These are phyloP conservation scores for Apoda limacodes DNA, from an alignment of 2,888 invertebrate genomes.

Conservation along the genomic window DNA sequence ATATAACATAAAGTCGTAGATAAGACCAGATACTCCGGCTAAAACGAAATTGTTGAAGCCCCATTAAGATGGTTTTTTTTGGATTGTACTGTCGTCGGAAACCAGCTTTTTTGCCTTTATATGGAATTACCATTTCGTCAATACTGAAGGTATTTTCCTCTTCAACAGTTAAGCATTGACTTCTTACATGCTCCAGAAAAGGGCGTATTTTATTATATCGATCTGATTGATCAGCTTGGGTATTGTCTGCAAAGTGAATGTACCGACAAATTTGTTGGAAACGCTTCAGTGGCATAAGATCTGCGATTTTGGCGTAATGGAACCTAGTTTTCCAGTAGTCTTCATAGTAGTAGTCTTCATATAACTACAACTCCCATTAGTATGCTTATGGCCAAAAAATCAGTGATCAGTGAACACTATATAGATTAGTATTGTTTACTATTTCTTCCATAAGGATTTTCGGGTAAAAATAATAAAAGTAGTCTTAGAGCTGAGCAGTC, in stretches of 20 bases:
- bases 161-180: conserved; percentile 11
- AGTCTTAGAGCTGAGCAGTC: conserved; percentile 7
- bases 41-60: conserved; percentile 12
- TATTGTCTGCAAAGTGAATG: conserved; percentile 12
- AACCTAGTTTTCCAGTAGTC: conserved; percentile 15
- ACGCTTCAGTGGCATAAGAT: conserved; percentile 14
- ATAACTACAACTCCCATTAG: conserved; percentile 16
- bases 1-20: conserved; percentile 13
- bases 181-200: conserved; percentile 11
- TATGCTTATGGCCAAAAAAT: conserved; percentile 16
- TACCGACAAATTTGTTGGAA: conserved; percentile 15
- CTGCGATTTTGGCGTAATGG: conserved; percentile 10
- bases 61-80: conserved; percentile 10
- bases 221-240: conserved; percentile 10
- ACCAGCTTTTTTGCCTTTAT: conserved; percentile 25
- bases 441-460: conserved; percentile 11
- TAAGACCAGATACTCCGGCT: conserved; percentile 12
- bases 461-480: no score
- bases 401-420: no score
- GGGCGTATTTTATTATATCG: conserved; percentile 15
- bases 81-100: conserved; percentile 20
- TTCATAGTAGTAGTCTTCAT: conserved; percentile 13
- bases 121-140: conserved; percentile 26
- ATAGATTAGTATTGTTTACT: conserved; percentile 9
- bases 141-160: conserved; percentile 20